Percentiles rank a stretch among this genome's conserved stretches.
Conservation (phyloP, 2,888 invertebrate species). For the Balanococcus diminutus region DNA sequence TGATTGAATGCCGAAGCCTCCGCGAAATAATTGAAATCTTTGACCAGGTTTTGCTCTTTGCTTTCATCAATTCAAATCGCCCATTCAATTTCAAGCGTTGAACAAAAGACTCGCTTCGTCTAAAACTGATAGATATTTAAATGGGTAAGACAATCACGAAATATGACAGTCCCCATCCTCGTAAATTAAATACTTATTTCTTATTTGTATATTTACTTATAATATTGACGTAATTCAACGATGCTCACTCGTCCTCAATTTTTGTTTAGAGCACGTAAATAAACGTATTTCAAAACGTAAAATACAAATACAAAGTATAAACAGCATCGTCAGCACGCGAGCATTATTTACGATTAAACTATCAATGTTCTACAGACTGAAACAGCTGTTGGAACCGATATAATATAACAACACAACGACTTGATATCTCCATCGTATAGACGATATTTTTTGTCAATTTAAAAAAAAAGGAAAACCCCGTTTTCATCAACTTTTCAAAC, state of each 20-base stretch:
- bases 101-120: background rate
- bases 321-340: too few relatives aligned
- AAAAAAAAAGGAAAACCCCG: too few relatives aligned
- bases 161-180: background rate
- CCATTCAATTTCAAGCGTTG: background rate
- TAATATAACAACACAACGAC: too few relatives aligned
- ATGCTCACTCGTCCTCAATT: background rate
- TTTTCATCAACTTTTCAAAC: too few relatives aligned
- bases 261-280: background rate
- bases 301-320: too few relatives aligned
- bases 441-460: too few relatives aligned
- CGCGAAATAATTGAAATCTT: constrained; percentile 39
- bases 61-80: background rate
- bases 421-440: too few relatives aligned
- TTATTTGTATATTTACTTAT: background rate
- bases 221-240: too few relatives aligned
- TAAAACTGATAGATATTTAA: constrained; percentile 12
- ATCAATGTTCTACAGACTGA: too few relatives aligned
- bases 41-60: constrained; percentile 7
- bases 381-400: too few relatives aligned
- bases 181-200: background rate
- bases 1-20: constrained; percentile 44
- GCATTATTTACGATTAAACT: too few relatives aligned
- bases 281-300: background rate
- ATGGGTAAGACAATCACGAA: background rate